A percentile compares a stretch with the other conserved stretches of the same genome.
phyloP scores from a whole-genome alignment of 2,797 vertebrate genomes.

The Pseudotriccus pelzelni region DNA sequence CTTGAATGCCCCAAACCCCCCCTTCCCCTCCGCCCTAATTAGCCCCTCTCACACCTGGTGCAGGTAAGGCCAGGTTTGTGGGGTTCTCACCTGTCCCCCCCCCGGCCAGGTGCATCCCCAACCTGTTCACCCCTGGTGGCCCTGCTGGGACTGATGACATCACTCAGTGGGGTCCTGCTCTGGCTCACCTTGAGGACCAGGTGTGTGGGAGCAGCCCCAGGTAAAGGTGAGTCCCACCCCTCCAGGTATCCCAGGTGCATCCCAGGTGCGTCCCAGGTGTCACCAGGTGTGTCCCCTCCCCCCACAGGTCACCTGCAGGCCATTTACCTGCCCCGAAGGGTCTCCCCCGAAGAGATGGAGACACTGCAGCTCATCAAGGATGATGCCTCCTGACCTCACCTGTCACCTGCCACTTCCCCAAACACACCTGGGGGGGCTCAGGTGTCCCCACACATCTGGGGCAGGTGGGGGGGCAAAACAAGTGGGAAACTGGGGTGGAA shows the following conservation, averaged over 20 bases:
- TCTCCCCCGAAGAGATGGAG: background rate
- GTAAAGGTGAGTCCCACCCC: background rate
- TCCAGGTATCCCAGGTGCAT: too few relatives aligned
- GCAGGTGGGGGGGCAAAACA: too few relatives aligned
- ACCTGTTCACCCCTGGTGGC: background rate
- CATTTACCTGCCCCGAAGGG: background rate
- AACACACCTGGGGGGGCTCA: too few relatives aligned
- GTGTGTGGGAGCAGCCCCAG: background rate
- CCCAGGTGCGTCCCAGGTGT: too few relatives aligned
- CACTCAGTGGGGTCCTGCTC: background rate
- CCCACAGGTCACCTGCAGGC: background rate
- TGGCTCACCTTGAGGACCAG: conserved; percentile 10
- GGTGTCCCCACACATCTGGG: too few relatives aligned
- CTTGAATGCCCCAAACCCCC: too few relatives aligned
- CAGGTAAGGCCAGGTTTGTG: background rate
- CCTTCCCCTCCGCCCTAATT: too few relatives aligned
- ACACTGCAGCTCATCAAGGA: background rate
- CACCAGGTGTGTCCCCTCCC: background rate
- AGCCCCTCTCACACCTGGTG: background rate
- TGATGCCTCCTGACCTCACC: background rate
- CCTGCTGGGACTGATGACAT: background rate
- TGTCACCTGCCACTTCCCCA: too few relatives aligned
- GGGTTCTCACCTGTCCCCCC: background rate
- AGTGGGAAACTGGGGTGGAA: too few relatives aligned
- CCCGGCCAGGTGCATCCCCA: background rate